A percentile compares a stretch with the other conserved stretches of the same genome.
phyloP scores from a whole-genome alignment of 2,113 vertebrate genomes.

The Ctenodactylus gundi region DNA sequence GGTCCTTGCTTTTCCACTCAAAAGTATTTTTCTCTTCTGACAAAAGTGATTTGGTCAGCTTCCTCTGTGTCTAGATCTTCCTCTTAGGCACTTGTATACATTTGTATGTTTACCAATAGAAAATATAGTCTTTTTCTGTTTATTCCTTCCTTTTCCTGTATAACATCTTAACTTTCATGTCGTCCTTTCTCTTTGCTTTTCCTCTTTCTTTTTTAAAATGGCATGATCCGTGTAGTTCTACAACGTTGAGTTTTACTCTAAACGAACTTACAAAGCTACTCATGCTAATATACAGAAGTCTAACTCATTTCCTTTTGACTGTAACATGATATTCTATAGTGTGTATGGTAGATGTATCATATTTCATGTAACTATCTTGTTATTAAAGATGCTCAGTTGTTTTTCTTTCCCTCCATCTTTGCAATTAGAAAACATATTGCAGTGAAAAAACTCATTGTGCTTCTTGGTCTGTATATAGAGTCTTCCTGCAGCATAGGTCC shows the following conservation, averaged over 20 bases:
- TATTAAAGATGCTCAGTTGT: background rate
- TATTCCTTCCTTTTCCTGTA: background rate
- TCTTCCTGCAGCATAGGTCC: background rate
- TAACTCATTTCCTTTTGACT: background rate
- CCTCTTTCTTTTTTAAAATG: background rate
- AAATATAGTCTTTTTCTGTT: background rate
- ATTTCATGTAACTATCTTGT: background rate
- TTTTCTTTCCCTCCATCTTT: background rate
- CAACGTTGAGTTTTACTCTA: background rate
- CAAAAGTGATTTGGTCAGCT: background rate
- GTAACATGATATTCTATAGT: background rate
- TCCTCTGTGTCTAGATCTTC: background rate
- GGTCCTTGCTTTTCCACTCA: background rate
- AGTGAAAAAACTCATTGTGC: too few species aligned
- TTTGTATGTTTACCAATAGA: background rate
- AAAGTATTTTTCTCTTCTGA: background rate
- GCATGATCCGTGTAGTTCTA: background rate
- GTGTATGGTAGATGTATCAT: background rate
- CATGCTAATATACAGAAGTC: background rate
- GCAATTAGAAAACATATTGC: background rate
- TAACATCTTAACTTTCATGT: background rate
- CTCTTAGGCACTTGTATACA: background rate
- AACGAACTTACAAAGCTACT: background rate
- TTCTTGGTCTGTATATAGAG: background rate
- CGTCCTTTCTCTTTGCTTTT: background rate